Base-by-base conservation (phyloP, 2,797 vertebrate species). In the Anguilla obscura region DNA sequence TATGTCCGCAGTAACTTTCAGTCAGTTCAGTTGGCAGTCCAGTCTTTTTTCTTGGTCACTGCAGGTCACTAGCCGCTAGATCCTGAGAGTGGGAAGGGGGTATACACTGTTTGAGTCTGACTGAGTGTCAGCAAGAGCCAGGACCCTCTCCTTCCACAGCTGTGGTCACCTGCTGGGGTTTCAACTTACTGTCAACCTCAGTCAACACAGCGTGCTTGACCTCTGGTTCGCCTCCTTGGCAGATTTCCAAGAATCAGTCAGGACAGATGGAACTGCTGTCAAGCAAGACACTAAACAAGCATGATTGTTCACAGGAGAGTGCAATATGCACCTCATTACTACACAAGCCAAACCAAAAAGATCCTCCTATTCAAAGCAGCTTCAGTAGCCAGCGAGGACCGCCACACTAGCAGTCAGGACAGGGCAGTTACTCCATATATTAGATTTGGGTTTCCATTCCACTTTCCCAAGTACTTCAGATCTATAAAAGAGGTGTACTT, bases 141-240 rank as follows among this genome's bases (percentile, higher is more conserved):
- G 69, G 30, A 7, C 27, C 69, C 27, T 33, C 69, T 74, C 69
- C 69, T 33, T 74, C 69, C 69, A 74, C 27, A 74, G 69, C n/a
- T 74, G 69, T 74, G 69, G 69, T 74, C 69, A 74, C 69, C 69
- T 74, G 69, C 69, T 74, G 69, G 8, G 30, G n/a, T 74, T 74
- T 74, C 69, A 74, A 74, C 69, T n/a, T 33, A 9, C 69, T 74
- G 30, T 74, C 69, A 74, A 74, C 69, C 69, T 33, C 69, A 74
- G 69, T 74, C 69, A 74, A 74, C n/a, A 33, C 69, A 33, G n/a
- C 1, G 33, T 16, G 71, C 18, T 76, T 76, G 30, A 76, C 71
- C 71, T 76, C 33, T 76, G 30, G 14, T 76, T 36, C 14, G 12
- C 12, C 33, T 76, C 71, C 71, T 33, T 24, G 33, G 30, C 33